Base-by-base conservation (phyloP, 2,797 vertebrate species). In the Cyprinodon diabolis region DNA sequence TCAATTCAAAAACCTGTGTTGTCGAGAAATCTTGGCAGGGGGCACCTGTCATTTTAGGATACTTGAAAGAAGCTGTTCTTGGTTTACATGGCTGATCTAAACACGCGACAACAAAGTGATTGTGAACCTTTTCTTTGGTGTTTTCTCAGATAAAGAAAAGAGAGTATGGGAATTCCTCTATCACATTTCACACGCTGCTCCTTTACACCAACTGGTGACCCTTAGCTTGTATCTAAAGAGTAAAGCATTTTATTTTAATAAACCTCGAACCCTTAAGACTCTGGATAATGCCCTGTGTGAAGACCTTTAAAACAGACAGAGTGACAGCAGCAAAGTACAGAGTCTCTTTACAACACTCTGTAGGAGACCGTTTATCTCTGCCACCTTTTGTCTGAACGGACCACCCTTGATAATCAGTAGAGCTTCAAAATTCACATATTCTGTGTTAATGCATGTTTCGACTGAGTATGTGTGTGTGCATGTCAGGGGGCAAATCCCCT, bases 1-100 rank as follows among this genome's bases (percentile, higher is more conserved):
- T 91, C 86, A 89, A 93, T 89, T 86, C 75, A 87, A 84, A 91
- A 86, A 90, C 78, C 69, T 84, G 67, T 72, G 84, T 78, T 89
- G 87, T 90, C 89, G 84, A 86, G 79, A 87, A 83, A 79, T 84
- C 81, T 85, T 88, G 82, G 87, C 82, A 86, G 81, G 87, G 83
- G 85, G 84, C 86, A 90, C 84, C 87, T 90, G 87, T 86, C 85
- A 89, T 76, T 82, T 85, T 60, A 23, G 79, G 77, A 77, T 12
- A 56, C 72, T 76, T 13, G 69, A 81, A 85, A 77, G 57, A 87
- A 84, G 72, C 23, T 40, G 66, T 48, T 79, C 76, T 57, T 60
- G 35, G 70, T 85, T 84, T 86, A 79, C 54, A 77, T 3, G 43
- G 79, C 79, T 83, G 87, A 84, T 89, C 78, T 88, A 91, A 92